Evolutionary conservation across 2,888 invertebrate genomes (phyloP), one percentile per base, ranked within the genome.

Genomic region (Deilephila elpenor): DNA sequence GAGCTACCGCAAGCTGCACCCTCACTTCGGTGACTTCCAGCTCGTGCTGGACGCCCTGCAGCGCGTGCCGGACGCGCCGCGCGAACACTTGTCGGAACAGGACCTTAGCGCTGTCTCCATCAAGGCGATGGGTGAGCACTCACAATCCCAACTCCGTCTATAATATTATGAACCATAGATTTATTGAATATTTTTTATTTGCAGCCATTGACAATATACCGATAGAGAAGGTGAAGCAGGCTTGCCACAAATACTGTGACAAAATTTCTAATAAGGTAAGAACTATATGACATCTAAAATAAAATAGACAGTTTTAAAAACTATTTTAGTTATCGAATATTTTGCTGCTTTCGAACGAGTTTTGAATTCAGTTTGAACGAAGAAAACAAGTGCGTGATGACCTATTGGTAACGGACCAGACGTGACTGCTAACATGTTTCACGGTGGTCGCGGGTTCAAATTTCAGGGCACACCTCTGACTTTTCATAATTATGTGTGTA

Each of bases 1-100:
- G 29, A 51, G 67, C 0, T 90, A 89, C 78, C 88, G 93, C 0
- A 84, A 81, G 64, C 74, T 74, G 8, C 86, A 91, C 73, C 92
- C 93, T 0, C 93, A 93, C 78, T 86, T 84, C 73, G 87, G 83
- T 0, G 93, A 93, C 83, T 92, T 91, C 80, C 86, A 89, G 70
- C 62, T 92, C 20, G 87, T 93, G 0, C 70, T 89, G 78, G 75
- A 83, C 0, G 86, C 87, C 0, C 76, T 91, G 17, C 89, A 92
- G 73, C 72, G 74, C 2, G 51, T 90, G 0, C 85, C 92, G 76
- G 89, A 90, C 74, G 80, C 78, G 1, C 85, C 88, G 0, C 76
- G 88, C 3, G 74, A 81, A 0, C 82, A 87, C 59, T 32, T 91
- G 0, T 70, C 76, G 0, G 91, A 91, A 76, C 25, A 73, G 0